phyloP scores from a whole-genome alignment of 2,888 invertebrate genomes.

The Rhagonycha fulva region DNA sequence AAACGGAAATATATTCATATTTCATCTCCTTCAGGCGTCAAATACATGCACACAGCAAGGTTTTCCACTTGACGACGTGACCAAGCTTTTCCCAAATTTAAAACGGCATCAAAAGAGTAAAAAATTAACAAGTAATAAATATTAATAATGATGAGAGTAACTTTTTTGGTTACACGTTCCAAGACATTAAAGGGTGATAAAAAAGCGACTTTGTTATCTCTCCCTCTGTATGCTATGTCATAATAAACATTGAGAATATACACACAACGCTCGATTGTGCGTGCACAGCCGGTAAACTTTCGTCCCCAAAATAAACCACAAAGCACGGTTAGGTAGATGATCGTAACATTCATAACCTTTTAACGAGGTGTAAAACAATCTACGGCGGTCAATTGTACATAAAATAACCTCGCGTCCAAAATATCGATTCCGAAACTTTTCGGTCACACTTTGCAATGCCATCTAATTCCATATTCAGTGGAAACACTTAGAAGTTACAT shows the following conservation, averaged over 20 bases:
- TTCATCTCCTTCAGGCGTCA: conserved; percentile 16
- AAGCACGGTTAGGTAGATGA: conserved; percentile 13
- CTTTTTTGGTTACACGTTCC: not conserved
- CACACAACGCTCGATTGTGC: conserved; percentile 12
- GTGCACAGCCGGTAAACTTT: conserved; percentile 17
- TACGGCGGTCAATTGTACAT: conserved; percentile 14
- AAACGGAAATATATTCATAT: conserved; percentile 19
- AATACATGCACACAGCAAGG: conserved; percentile 16
- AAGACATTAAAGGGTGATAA: not conserved
- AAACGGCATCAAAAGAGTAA: not conserved
- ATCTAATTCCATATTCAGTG: too few species aligned
- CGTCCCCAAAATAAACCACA: conserved; percentile 13
- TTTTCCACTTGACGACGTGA: conserved; percentile 12
- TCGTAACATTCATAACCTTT: conserved; percentile 19
- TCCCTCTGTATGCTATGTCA: conserved; percentile 5
- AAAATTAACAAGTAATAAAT: not conserved
- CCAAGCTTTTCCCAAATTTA: not conserved
- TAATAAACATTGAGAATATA: conserved; percentile 12
- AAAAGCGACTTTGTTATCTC: conserved; percentile 5
- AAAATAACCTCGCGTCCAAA: too few species aligned
- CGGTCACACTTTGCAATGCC: too few species aligned
- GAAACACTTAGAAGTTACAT: too few species aligned
- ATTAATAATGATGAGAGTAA: not conserved
- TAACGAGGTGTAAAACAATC: conserved; percentile 24
- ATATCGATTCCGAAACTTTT: too few species aligned